These are phyloP conservation scores for Anhinga rufa DNA, from an alignment of 2,113 vertebrate genomes.

Conservation along the genomic window DNA sequence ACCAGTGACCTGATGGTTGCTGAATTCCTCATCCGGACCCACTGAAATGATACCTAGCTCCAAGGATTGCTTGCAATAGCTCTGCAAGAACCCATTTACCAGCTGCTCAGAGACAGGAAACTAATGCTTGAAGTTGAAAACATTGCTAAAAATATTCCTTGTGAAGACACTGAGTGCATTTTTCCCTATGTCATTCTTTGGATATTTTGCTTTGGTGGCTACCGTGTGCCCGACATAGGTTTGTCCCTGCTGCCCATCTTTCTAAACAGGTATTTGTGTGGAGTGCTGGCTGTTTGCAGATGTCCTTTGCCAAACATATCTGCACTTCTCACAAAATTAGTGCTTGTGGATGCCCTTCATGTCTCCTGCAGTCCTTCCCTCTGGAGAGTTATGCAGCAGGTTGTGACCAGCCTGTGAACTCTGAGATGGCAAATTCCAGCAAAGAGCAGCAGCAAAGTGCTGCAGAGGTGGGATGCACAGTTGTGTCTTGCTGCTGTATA, in stretches of 20 bases:
- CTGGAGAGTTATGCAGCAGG: background rate
- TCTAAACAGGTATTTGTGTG: background rate
- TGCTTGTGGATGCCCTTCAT: background rate
- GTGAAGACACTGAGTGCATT: background rate
- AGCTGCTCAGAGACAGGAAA: background rate
- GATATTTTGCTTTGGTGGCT: background rate
- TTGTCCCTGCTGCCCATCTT: background rate
- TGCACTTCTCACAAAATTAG: background rate
- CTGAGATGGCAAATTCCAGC: background rate
- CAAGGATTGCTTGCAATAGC: background rate
- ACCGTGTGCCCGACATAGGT: background rate
- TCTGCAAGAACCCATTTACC: background rate
- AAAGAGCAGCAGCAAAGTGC: background rate
- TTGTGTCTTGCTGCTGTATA: background rate
- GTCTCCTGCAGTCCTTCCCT: background rate
- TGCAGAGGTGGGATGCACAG: background rate
- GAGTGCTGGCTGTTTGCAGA: background rate
- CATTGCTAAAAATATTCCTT: background rate
- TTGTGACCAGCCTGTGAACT: background rate
- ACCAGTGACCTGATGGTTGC: background rate
- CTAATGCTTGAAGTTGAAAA: background rate
- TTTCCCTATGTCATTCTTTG: background rate
- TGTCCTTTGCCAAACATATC: background rate
- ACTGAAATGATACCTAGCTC: background rate
- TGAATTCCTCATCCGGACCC: background rate